These are phyloP conservation scores for Adelphocoris suturalis DNA, from an alignment of 2,888 invertebrate species.

Conservation along the genomic window DNA sequence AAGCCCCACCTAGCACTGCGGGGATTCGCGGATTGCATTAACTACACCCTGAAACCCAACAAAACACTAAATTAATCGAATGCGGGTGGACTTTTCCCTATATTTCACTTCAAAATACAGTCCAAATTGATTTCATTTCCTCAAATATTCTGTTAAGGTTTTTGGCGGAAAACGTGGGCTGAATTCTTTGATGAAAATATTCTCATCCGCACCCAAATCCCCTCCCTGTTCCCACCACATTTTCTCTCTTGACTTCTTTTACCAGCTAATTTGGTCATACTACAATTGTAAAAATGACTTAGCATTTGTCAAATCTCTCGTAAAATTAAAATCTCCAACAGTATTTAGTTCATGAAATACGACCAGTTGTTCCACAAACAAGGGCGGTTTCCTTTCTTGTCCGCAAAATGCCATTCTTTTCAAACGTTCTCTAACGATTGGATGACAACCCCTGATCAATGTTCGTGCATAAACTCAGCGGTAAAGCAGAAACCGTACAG, in stretches of 20 bases:
- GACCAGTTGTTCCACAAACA: background rate
- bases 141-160: background rate
- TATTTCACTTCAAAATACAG: background rate
- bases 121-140: background rate
- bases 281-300: no score
- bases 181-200: slow-evolving; percentile 29
- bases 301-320: no score
- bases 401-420: background rate
- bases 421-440: background rate
- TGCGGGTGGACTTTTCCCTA: background rate
- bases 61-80: background rate
- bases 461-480: no score
- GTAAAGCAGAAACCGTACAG: no score
- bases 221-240: slow-evolving; percentile 15
- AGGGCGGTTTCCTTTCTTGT: slow-evolving; percentile 18
- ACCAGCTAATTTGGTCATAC: background rate
- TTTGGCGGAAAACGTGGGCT: slow-evolving; percentile 43
- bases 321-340: no score
- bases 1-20: slow-evolving; percentile 69
- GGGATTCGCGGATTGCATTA: slow-evolving; percentile 60
- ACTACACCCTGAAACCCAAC: background rate
- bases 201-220: slow-evolving; percentile 31
- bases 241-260: background rate
- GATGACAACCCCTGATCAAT: no score
- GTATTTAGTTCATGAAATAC: background rate